Base-by-base conservation (phyloP, 2,113 vertebrate genomes). In the Leucosticte australis region DNA sequence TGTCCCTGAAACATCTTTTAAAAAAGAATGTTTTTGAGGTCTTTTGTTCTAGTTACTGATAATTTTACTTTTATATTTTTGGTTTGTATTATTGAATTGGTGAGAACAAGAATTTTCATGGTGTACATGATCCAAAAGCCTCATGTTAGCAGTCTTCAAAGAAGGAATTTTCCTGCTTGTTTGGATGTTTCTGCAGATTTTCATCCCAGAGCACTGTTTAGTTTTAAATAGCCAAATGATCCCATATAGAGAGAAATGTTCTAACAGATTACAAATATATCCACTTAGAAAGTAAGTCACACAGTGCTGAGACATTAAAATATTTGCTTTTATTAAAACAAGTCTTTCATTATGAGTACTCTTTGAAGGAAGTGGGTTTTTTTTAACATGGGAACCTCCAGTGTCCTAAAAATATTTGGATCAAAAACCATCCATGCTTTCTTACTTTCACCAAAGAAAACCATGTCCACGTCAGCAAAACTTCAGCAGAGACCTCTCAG, bases 401-500 rank as follows among this genome's bases (percentile, higher is more conserved):
- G 15, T 17, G 15, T 71, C n/a, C 41, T 52, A 35, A 56, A 74
- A 46, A 30, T 26, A 23, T 81, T 76, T 90, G 21, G 13, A 70
- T 65, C 6, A 69, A 82, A 70, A 65, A 0, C 9, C 12, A 52
- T 35, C 50, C 17, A 39, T 52, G 18, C 4, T 77, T 42, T 57
- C n/a, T 53, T 50, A 42, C 49, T 73, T 88, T 73, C 26, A 27
- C 22, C 14, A 39, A 47, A 59, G 17, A 35, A 75, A 57, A 59
- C 4, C 1, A 1, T 17, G 24, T 7, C 4, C 1, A 1, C 19
- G 24, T 7, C 16, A 59, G 11, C 20, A 44, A 33, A 82, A 17
- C 8, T 88, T 76, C 41, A 80, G 67, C 41, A 80, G 67, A 69
- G 19, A 68, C 9, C 3, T 75, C 19, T 89, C 15, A 10, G 46